Percentiles rank a stretch among this genome's conserved stretches.
Conservation (phyloP, 2,113 vertebrate species). For the Dermatemys mawii region DNA sequence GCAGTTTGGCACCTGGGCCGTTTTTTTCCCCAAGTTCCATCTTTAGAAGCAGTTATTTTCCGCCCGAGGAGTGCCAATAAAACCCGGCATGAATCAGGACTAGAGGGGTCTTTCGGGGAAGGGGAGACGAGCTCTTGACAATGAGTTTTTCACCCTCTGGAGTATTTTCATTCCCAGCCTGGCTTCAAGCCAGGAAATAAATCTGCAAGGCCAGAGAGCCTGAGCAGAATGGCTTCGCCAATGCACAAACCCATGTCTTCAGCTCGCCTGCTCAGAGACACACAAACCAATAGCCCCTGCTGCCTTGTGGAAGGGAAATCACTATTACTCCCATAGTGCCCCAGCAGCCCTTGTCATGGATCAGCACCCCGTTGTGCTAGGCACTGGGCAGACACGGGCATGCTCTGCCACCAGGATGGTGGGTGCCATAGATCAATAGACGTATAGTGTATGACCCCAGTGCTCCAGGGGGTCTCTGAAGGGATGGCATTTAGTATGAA, state of each 20-base stretch:
- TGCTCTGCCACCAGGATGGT: background rate
- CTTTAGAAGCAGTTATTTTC: slow-evolving; percentile 62
- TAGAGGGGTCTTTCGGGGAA: slow-evolving; percentile 72
- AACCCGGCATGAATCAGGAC: slow-evolving; percentile 69
- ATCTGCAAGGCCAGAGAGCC: background rate
- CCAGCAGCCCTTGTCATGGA: background rate
- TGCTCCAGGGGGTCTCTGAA: too few species aligned
- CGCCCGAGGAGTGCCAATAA: slow-evolving; percentile 70
- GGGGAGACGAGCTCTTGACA: slow-evolving; percentile 74
- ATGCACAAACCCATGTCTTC: background rate
- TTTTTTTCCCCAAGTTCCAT: slow-evolving; percentile 41
- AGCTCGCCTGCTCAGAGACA: background rate
- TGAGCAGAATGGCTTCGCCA: background rate
- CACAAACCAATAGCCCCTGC: background rate
- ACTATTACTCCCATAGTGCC: background rate
- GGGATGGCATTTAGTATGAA: background rate
- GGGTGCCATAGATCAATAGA: background rate
- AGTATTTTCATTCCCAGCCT: slow-evolving; percentile 69
- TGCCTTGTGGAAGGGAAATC: background rate
- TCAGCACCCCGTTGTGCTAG: background rate
- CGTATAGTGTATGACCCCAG: rapidly evolving
- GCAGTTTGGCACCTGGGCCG: background rate
- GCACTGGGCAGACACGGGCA: background rate
- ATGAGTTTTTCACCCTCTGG: slow-evolving; percentile 70
- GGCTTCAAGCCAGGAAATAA: slow-evolving; percentile 72